Evolutionary conservation across 2,113 vertebrate genomes (phyloP), one percentile per base, ranked within the genome.

Genomic region (Neolamprologus caudopunctatus): DNA sequence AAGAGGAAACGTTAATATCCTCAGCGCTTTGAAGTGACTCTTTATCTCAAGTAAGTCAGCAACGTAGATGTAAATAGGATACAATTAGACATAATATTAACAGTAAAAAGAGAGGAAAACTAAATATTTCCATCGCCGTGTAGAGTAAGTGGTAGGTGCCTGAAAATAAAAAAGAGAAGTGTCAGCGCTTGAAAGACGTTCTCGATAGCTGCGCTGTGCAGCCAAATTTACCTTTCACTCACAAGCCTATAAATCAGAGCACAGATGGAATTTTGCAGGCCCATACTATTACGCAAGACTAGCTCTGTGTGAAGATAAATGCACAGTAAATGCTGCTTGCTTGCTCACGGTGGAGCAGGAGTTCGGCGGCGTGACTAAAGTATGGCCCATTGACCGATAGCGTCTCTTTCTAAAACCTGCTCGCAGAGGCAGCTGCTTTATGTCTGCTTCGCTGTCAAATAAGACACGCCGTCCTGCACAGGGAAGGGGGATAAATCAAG

Each of bases 401-500:
- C 86, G 87, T 94, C 91, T 95, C 90, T 88, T 81, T 93, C 87
- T 94, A 88, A 80, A 90, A 84, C 85, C 84, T 47, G 84, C 88
- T 90, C 86, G 61, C 86, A 92, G 81, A 92, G 88, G 85, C 92
- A 90, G 93, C 94, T 95, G 94, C 82, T 92, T 95, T 93, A 89
- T 94, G 93, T 95, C 92, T 51, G 82, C 88, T 57, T 58, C 51
- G 40, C 89, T 53, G 83, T 94, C 95, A 93, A 90, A 92, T 57
- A 71, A 86, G 47, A n/a, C 66, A 66, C 71, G 94, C 87, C 37
- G 85, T 91, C 88, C 93, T 84, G 83, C 87, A 87, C 31, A 33
- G 28, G 78, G 89, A 89, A 61, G 81, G 42, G 5, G 81, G 35
- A 91, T 94, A 94, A 94, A 95, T 96, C 94, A 91, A 73, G 80